A percentile compares a stretch with the other conserved stretches of the same genome.
phyloP scores from a whole-genome alignment of 2,888 invertebrate species.

The Adineta ricciae region DNA sequence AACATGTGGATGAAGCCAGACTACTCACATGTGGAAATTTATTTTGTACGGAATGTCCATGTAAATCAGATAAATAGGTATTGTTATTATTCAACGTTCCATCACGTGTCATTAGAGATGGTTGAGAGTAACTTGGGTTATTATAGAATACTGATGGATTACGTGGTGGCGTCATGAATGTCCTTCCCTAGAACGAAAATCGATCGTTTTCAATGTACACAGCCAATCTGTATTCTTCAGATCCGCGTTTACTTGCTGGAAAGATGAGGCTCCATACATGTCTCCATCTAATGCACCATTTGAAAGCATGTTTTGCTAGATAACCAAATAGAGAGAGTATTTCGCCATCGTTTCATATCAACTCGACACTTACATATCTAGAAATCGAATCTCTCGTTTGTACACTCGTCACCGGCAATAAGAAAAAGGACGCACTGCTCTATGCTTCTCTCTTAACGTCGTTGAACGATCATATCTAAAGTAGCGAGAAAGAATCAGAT shows the following conservation, averaged over 20 bases:
- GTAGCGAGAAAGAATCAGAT: neutral
- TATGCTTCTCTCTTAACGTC: neutral
- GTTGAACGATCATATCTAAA: slow-evolving; percentile 10
- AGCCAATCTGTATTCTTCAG: too few relatives aligned
- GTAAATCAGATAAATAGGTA: neutral
- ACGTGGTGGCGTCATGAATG: neutral
- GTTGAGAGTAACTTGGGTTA: slow-evolving; percentile 20
- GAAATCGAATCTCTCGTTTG: neutral
- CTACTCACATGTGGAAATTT: neutral
- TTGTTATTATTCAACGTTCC: neutral
- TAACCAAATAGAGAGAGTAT: neutral
- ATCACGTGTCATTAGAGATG: neutral
- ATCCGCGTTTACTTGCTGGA: slow-evolving; percentile 3
- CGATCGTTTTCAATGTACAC: too few relatives aligned
- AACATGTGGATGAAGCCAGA: too few relatives aligned
- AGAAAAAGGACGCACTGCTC: neutral
- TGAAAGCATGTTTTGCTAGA: slow-evolving; percentile 6
- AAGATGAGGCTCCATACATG: slow-evolving; percentile 1
- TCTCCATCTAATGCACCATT: slow-evolving; percentile 14
- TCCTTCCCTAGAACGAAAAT: neutral
- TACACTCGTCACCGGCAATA: slow-evolving; percentile 5
- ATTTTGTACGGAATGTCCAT: slow-evolving; percentile 1
- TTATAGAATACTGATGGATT: slow-evolving; percentile 1
- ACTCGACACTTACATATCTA: neutral
- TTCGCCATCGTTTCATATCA: too few relatives aligned